Percentiles rank a stretch among this genome's conserved stretches.
Evolutionary conservation across 2,888 invertebrate species (phyloP).

Genomic region (Prosopocoilus inquinatus): DNA sequence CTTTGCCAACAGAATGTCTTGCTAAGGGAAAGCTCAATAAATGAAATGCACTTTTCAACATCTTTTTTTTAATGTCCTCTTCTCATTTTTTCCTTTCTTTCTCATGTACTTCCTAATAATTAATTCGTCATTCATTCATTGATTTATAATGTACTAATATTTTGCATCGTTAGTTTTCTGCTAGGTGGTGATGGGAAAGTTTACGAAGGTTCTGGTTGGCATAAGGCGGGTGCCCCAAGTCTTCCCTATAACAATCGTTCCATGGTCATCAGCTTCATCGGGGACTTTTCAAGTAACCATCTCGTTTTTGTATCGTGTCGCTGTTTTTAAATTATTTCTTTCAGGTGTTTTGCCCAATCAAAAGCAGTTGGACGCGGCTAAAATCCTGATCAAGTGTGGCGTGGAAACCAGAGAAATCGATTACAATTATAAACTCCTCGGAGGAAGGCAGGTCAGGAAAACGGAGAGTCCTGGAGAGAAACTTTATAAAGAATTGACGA

Average conservation of each 20-base stretch:
- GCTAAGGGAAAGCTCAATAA: too few relatives aligned
- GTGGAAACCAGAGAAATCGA: slow-evolving; percentile 50
- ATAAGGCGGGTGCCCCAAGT: slow-evolving; percentile 58
- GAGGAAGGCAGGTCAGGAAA: slow-evolving; percentile 54
- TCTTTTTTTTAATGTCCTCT: background rate
- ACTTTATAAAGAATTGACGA: slow-evolving; percentile 53
- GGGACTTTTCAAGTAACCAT: slow-evolving; percentile 50
- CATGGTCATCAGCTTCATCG: slow-evolving; percentile 59
- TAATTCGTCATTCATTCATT: background rate
- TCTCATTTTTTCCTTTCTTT: background rate
- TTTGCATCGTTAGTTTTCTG: slow-evolving; percentile 51
- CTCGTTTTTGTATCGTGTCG: background rate
- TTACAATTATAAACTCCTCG: slow-evolving; percentile 54
- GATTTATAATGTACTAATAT: too few relatives aligned
- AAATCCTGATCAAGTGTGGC: slow-evolving; percentile 54
- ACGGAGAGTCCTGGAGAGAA: slow-evolving; percentile 57
- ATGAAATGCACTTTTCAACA: background rate
- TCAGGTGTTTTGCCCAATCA: slow-evolving; percentile 44
- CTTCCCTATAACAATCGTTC: slow-evolving; percentile 55
- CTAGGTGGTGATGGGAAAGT: slow-evolving; percentile 60
- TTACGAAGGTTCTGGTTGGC: slow-evolving; percentile 62
- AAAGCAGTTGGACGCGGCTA: slow-evolving; percentile 50
- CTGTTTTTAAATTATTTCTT: background rate
- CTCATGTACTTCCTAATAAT: background rate
- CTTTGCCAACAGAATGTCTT: background rate